Evolutionary conservation across 2,113 vertebrate genomes (phyloP), one percentile per base, ranked within the genome.

Genomic region (Ctenodactylus gundi): DNA sequence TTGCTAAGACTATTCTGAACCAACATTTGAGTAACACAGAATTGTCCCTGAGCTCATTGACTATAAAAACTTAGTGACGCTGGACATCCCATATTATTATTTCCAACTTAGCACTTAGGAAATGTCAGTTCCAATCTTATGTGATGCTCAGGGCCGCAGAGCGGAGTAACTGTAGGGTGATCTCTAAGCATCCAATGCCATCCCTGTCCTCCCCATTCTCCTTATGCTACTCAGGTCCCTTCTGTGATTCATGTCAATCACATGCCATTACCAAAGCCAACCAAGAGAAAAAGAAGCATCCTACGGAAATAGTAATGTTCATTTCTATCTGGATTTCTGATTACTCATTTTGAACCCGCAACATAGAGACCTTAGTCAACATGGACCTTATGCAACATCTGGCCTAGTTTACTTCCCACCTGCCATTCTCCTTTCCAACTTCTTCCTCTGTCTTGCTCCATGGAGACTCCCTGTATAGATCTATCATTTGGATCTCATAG

Each of bases 381-480:
- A n/a, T 21, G 11, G 3, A 57, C 21, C 51, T 82, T 41, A 51
- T 36, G 60, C 13, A 23, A 31, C 75, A 64, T 83, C 23, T 75
- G 90, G 55, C 13, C 60, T 67, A 23, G 6, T 76, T 78, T n/a
- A 57, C 68, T 76, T 72, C 39, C 34, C 44, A 64, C 10, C 36
- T 83, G 68, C 5, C 3, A 11, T 17, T 39, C 57, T 93, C 23
- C 73, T 83, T 76, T 77, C n/a, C 68, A 78, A 78, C n/a, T 84
- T 92, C 60, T 94, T 91, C 67, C 41, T 88, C 78, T 84, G 3
- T 88, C 51, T 87, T 94, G 80, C 57, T 36, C 83, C 53, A 23
- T 5, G 10, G 70, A 21, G 21, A 78, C 39, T 90, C 17, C 68
- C 65, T 72, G 3, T 55, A 36, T 14, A 36, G 12, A 80, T 78